Evolutionary conservation across 2,797 vertebrate species (phyloP).

Genomic region (Amphiprion clarkii): DNA sequence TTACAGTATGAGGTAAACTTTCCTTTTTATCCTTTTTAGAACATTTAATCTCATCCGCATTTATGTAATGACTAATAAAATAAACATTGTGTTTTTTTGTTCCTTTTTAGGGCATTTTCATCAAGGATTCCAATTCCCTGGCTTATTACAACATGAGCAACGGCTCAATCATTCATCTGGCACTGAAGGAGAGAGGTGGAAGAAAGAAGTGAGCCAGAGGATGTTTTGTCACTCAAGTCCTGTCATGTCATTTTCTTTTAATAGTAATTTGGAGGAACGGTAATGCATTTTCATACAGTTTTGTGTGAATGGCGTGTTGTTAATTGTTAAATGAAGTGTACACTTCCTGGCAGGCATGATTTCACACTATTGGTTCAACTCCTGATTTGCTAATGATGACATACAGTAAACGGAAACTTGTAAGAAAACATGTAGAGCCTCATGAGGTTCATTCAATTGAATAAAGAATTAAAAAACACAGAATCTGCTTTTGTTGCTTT

Average conservation of each 20-base stretch:
- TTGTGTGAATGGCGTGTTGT: neutral
- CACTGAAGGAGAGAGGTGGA: conserved; percentile 98
- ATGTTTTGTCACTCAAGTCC: conserved; percentile 11
- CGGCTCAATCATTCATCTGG: conserved; percentile 95
- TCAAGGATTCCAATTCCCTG: conserved; percentile 99
- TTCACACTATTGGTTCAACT: conserved; percentile 3
- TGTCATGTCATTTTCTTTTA: conserved; percentile 39
- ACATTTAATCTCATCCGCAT: neutral
- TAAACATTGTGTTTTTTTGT: neutral
- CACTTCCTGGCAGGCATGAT: neutral
- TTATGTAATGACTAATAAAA: neutral
- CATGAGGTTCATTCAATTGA: conserved; percentile 34
- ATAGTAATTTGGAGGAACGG: conserved; percentile 17
- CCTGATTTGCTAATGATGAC: conserved; percentile 29
- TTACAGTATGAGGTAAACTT: conserved; percentile 94
- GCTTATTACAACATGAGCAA: conserved; percentile 99
- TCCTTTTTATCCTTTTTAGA: neutral
- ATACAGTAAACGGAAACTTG: conserved; percentile 19
- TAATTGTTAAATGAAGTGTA: conserved; percentile 12
- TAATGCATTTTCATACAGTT: conserved; percentile 6
- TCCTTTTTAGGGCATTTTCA: conserved; percentile 95
- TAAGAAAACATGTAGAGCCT: conserved; percentile 3
- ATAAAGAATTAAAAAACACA: conserved; percentile 63
- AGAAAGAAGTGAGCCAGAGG: conserved; percentile 91
- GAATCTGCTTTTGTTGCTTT: conserved; percentile 15